Conservation (phyloP, 2,888 invertebrate genomes). For the Drosophila falleni region DNA sequence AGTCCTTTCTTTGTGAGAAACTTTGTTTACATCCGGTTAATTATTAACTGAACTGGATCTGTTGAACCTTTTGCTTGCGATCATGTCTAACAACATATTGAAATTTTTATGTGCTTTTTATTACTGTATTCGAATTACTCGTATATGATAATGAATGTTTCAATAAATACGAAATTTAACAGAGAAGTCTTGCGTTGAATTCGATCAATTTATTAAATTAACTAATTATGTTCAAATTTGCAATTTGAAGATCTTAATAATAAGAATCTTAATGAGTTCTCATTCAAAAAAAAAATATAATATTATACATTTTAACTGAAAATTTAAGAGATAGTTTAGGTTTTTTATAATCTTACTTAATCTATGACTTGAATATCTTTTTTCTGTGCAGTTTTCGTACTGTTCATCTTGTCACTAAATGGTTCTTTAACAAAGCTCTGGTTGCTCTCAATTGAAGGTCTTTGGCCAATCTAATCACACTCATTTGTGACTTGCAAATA, state of each 20-base stretch:
- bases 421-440: neutral
- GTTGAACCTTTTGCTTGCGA: neutral
- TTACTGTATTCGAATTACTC: neutral
- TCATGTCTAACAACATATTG: neutral
- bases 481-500: constrained; percentile 25
- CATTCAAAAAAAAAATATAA: neutral
- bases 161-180: neutral
- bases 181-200: neutral
- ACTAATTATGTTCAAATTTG: no score
- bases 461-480: constrained; percentile 33
- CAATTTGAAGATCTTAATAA: no score
- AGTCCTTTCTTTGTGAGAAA: neutral
- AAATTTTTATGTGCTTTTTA: constrained; percentile 2
- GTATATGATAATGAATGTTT: neutral
- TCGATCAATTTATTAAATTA: no score
- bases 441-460: neutral
- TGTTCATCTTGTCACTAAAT: neutral
- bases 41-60: neutral
- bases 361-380: neutral
- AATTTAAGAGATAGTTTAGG: neutral
- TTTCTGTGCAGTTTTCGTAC: neutral
- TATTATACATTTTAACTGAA: neutral
- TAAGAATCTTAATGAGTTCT: no score
- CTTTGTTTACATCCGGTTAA: neutral
- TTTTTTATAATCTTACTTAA: neutral